These are phyloP conservation scores for Brachionus angularis DNA, from an alignment of 1,140 invertebrate genomes.

Conservation along the genomic window DNA sequence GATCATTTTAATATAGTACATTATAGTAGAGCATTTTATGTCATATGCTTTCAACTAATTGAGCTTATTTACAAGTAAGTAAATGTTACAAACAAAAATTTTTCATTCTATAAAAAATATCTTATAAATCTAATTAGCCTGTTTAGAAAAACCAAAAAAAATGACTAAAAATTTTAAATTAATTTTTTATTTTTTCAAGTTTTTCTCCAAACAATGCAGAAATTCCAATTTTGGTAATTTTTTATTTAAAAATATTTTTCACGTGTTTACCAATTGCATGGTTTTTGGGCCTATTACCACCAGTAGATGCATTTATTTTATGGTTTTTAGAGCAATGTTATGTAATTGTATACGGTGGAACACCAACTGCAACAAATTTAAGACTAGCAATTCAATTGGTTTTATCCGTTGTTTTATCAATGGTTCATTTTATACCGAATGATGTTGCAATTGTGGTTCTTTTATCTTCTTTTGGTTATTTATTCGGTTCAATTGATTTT, in stretches of 20 bases:
- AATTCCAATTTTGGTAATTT: not conserved
- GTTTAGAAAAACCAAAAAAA: too few species aligned
- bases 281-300: constrained; percentile 57
- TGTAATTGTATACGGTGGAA: constrained; percentile 56
- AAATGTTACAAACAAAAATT: too few species aligned
- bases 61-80: constrained; percentile 50
- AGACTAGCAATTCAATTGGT: constrained; percentile 49
- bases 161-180: too few species aligned
- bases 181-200: constrained; percentile 48
- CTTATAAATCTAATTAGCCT: too few species aligned
- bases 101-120: too few species aligned
- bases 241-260: constrained; percentile 54
- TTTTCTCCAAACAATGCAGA: constrained; percentile 47
- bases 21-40: constrained; percentile 54
- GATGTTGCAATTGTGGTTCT: constrained; percentile 49
- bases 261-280: constrained; percentile 56
- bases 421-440: constrained; percentile 50
- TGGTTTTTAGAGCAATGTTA: constrained; percentile 58
- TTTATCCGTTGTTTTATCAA: constrained; percentile 48
- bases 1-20: constrained; percentile 54
- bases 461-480: constrained; percentile 50
- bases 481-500: constrained; percentile 52
- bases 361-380: constrained; percentile 52
- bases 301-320: constrained; percentile 58
- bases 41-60: constrained; percentile 49